Evolutionary conservation across 2,113 vertebrate species (phyloP).

Genomic region (Peromyscus leucopus): DNA sequence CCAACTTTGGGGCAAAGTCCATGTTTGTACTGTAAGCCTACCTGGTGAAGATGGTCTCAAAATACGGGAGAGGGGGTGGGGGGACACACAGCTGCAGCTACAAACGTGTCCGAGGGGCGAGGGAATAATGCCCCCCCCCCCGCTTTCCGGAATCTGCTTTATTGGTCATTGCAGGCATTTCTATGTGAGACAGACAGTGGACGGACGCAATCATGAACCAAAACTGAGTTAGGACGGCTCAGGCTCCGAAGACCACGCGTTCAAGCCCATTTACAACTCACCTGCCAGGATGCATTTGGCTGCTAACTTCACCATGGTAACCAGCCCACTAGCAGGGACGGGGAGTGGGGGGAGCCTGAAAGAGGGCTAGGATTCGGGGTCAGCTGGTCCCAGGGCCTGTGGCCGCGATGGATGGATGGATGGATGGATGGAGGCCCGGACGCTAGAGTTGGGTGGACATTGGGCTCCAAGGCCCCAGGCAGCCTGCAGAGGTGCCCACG

Average conservation of each 20-base stretch:
- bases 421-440: background rate
- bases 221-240: background rate
- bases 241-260: background rate
- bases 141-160: background rate
- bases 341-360: background rate
- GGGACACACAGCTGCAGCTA: background rate
- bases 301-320: conserved; percentile 88
- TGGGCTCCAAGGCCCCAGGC: background rate
- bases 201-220: background rate
- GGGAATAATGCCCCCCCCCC: background rate
- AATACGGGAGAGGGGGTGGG: background rate
- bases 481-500: background rate
- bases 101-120: background rate
- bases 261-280: conserved; percentile 80
- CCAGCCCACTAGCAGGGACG: conserved; percentile 30
- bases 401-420: background rate
- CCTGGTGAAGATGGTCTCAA: background rate
- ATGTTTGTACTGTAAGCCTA: background rate
- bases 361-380: background rate
- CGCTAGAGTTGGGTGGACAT: background rate
- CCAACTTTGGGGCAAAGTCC: background rate
- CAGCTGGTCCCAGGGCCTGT: background rate
- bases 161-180: background rate
- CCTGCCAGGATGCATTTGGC: conserved; percentile 90
- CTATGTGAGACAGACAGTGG: background rate